These are phyloP conservation scores for Azemiops feae DNA, from an alignment of 2,113 vertebrate species.

Conservation along the genomic window DNA sequence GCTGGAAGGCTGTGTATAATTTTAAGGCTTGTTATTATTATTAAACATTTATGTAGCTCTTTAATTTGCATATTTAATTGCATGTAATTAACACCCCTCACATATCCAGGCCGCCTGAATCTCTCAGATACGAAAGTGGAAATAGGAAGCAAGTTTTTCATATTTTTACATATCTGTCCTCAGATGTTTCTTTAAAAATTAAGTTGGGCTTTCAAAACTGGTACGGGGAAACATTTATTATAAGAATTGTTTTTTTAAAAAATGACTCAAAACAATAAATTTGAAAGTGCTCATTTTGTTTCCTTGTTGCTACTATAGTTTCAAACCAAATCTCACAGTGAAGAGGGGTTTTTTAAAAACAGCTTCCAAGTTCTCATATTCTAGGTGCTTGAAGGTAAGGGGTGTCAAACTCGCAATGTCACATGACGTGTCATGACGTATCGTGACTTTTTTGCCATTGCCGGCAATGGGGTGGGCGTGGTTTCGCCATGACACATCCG, in stretches of 20 bases:
- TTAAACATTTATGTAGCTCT: conserved; percentile 14
- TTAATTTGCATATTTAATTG: conserved; percentile 26
- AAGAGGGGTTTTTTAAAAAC: neutral
- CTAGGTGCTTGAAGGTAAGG: neutral
- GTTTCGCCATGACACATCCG: too few species aligned
- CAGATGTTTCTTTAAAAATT: neutral
- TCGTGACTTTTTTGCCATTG: too few species aligned
- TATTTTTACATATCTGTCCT: neutral
- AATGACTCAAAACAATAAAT: neutral
- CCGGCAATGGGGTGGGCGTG: too few species aligned
- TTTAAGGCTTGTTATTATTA: conserved; percentile 17
- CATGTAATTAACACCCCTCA: conserved; percentile 7
- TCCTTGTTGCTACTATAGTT: neutral
- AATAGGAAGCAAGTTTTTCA: neutral
- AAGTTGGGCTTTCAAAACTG: neutral
- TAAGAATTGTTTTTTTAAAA: neutral
- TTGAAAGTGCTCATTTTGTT: neutral
- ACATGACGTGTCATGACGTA: too few species aligned
- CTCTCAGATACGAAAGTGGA: neutral
- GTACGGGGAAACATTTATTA: neutral
- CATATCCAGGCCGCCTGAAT: neutral
- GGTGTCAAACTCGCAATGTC: too few species aligned
- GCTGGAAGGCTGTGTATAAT: neutral
- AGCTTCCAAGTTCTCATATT: neutral
- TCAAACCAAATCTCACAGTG: neutral